phyloP scores from a whole-genome alignment of 2,797 vertebrate genomes.

The Sciaenops ocellatus region DNA sequence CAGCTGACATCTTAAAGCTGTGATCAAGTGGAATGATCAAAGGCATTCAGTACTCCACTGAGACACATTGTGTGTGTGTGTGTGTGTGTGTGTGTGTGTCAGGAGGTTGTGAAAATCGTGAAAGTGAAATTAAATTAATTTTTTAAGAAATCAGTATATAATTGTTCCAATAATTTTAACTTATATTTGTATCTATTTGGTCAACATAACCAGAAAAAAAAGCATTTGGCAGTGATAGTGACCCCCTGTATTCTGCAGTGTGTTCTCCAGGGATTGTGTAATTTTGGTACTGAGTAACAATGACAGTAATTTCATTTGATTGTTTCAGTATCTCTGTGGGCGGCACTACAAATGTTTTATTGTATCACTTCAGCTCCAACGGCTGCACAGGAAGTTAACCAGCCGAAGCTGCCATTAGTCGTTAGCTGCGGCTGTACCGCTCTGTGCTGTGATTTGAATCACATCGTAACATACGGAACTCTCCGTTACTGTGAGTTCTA shows the following conservation, averaged over 20 bases:
- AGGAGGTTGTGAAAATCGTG: slow-evolving; percentile 23
- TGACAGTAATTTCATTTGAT: slow-evolving; percentile 23
- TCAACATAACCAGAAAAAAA: no score
- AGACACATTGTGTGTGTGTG: slow-evolving; percentile 26
- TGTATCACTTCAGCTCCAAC: slow-evolving; percentile 10
- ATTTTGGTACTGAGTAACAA: not conserved
- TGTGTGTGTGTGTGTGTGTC: slow-evolving; percentile 12
- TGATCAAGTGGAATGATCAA: slow-evolving; percentile 82
- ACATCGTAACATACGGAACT: no score
- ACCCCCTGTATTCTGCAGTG: not conserved
- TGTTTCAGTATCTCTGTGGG: slow-evolving; percentile 23
- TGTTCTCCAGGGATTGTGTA: not conserved
- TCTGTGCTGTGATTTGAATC: not conserved
- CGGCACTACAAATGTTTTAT: slow-evolving; percentile 17
- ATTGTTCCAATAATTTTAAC: not conserved
- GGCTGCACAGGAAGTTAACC: slow-evolving; percentile 24
- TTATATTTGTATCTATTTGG: not conserved
- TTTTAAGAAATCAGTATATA: not conserved
- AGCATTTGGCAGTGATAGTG: not conserved
- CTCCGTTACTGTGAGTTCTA: not conserved
- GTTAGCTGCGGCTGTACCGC: not conserved
- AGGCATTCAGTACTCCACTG: slow-evolving; percentile 66
- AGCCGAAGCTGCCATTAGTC: no score
- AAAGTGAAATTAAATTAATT: slow-evolving; percentile 8
- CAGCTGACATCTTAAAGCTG: slow-evolving; percentile 82